Conservation (phyloP, 2,113 vertebrate genomes). For the Isichthys henryi region DNA sequence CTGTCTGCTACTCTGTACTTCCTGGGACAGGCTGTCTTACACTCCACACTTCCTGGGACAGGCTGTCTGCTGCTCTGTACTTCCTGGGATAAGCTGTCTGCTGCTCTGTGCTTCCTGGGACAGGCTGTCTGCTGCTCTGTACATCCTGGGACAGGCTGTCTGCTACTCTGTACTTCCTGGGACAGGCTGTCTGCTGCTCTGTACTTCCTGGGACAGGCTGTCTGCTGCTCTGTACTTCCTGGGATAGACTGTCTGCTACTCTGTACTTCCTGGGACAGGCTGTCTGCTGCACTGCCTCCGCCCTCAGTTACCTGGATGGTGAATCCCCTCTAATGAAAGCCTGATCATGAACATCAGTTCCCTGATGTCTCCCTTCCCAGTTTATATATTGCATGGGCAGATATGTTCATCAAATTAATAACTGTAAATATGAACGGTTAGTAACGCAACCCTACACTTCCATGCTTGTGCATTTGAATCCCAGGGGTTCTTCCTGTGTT, state of each 20-base stretch:
- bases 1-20: background rate
- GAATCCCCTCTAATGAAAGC: background rate
- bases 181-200: background rate
- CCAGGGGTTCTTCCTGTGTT: background rate
- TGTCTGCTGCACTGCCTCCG: background rate
- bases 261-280: too few species aligned
- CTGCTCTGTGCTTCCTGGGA: background rate
- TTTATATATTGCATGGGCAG: background rate
- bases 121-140: background rate
- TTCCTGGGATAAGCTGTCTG: background rate
- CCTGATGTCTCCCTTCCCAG: background rate
- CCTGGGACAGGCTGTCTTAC: too few species aligned
- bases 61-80: too few species aligned
- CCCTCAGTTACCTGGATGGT: background rate
- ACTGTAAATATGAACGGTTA: background rate
- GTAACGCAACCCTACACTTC: background rate
- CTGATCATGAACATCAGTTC: too few species aligned
- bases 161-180: background rate
- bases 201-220: too few species aligned
- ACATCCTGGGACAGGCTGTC: background rate
- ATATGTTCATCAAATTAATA: background rate
- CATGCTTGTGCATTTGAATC: background rate
- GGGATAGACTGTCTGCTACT: too few species aligned
- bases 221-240: too few species aligned
- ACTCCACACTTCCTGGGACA: background rate